Conservation (phyloP, 2,888 invertebrate species). For the Amblyjoppa fuscipennis region DNA sequence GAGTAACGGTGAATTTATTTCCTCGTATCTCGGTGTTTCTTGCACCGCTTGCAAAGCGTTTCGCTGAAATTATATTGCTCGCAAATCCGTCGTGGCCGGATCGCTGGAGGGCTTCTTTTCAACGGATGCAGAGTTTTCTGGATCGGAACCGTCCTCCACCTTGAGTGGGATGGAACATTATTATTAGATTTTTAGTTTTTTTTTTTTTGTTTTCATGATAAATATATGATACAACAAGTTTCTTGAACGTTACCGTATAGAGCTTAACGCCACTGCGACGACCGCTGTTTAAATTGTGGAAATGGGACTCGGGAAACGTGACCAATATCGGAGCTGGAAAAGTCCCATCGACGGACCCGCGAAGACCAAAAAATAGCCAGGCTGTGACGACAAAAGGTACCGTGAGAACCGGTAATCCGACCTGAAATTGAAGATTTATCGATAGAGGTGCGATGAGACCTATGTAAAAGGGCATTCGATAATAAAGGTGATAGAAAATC, state of each 20-base stretch:
- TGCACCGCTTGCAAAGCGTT: neutral
- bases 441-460: neutral
- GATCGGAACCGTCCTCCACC: constrained; percentile 46
- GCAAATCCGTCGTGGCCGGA: constrained; percentile 24
- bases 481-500: neutral
- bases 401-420: constrained; percentile 80
- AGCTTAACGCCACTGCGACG: constrained; percentile 40
- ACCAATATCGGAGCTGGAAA: constrained; percentile 77
- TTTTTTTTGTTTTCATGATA: neutral
- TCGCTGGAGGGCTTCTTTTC: constrained; percentile 47
- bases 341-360: constrained; percentile 73
- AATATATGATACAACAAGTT: neutral
- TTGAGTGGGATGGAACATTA: constrained; percentile 1
- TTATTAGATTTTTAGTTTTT: neutral
- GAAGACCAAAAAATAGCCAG: constrained; percentile 82
- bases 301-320: constrained; percentile 83
- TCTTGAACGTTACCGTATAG: constrained; percentile 39
- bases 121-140: constrained; percentile 33
- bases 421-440: constrained; percentile 66
- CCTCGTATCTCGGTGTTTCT: neutral
- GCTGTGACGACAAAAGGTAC: constrained; percentile 82
- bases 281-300: constrained; percentile 73
- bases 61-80: neutral
- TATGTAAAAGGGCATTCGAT: neutral
- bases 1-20: constrained; percentile 11